Base-by-base conservation (phyloP, 2,113 vertebrate genomes). In the Corapipo altera region DNA sequence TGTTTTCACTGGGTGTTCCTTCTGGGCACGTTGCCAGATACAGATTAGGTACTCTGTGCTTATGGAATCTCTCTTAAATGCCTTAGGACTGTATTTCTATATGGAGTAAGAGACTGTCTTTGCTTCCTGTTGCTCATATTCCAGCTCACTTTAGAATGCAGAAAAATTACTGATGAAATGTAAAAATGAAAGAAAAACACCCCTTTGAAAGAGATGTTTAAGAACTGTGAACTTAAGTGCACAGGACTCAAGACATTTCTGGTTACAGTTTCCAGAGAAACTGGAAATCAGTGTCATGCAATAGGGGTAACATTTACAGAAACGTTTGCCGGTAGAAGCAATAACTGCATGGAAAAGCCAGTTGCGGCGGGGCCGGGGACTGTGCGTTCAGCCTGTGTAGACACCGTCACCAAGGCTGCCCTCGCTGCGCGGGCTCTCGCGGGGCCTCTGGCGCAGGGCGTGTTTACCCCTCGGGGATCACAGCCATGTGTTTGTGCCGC, bases 401-500 rank as follows among this genome's bases (percentile, higher is more conserved):
- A 20, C 30, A 9, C 6, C 32, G 52, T n/a, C 74, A 30, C 55
- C 10, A 32, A 33, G 88, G 80, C 88, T 49, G 49, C 49, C 57
- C 57, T 77, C 15, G 57, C 64, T 41, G 62, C 8, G 5, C 5
- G 5, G 72, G 73, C 57, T 78, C 28, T 30, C 48, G 39, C 39
- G 28, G 65, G 46, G 73, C 84, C 26, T 14, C 64, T 77, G 65
- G 81, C 17, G 1, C 13, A 0, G 92, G 85, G 26, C 6, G 7
- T 76, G 91, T 94, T 95, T 92, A 70, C 89, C 93, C 84, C 80
- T 67, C 3, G 2, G 24, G 83, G 79, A 76, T 70, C 51, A 6
- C 91, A 65, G 70, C 52, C 93, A 17, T 62, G 93, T 92, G 91
- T 96, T 96, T 73, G 55, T 79, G 79, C 30, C 65, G 23, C 15